A percentile compares a stretch with the other conserved stretches of the same genome.
These are phyloP conservation scores for Chloropsis cyanopogon DNA, from an alignment of 2,113 vertebrate genomes.

Conservation along the genomic window DNA sequence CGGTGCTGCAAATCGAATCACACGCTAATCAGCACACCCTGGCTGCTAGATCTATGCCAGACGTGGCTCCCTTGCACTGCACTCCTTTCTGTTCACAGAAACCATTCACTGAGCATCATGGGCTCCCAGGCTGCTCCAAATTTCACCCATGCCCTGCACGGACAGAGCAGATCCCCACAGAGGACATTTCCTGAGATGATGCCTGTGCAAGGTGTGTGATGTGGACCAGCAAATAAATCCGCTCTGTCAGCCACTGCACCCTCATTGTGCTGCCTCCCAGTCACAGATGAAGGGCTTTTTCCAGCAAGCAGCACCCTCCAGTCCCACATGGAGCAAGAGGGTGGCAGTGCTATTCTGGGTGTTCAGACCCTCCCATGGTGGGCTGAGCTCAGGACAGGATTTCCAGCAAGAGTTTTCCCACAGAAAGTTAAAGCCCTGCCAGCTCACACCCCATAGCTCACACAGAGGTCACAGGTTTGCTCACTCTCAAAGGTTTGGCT, in stretches of 20 bases:
- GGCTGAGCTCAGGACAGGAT: not conserved
- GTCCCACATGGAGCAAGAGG: not conserved
- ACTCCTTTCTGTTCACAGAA: not conserved
- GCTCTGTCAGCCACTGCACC: not conserved
- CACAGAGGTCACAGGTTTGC: not conserved
- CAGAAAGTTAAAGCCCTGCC: not conserved
- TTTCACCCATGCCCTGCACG: rapidly evolving
- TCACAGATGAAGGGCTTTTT: not conserved
- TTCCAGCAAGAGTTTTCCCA: not conserved
- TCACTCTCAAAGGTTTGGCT: not conserved
- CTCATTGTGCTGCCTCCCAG: rapidly evolving
- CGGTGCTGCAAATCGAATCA: not conserved
- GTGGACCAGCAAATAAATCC: not conserved
- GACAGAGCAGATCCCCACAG: rapidly evolving
- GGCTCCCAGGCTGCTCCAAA: not conserved
- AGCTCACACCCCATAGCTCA: not conserved
- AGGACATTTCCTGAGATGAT: not conserved
- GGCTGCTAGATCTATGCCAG: not conserved
- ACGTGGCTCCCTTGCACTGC: not conserved
- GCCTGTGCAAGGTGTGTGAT: not conserved
- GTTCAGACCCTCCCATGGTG: not conserved
- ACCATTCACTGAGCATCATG: not conserved
- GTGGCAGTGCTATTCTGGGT: not conserved
- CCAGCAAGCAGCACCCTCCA: not conserved
- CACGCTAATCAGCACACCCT: not conserved